phyloP scores from a whole-genome alignment of 2,113 vertebrate genomes.

The Falco punctatus region DNA sequence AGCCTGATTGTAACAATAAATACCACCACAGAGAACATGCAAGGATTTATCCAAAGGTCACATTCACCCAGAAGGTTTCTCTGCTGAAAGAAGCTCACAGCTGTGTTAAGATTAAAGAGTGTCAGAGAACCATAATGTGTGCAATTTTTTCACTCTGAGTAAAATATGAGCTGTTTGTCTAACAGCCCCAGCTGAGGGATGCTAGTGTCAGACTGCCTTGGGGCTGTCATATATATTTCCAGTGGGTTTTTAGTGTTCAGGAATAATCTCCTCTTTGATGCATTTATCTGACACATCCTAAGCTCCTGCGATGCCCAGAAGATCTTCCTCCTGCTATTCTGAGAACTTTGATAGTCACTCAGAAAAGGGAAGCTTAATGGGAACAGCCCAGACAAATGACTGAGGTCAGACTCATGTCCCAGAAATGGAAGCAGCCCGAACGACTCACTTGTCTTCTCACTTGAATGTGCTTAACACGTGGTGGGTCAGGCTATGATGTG shows the following conservation, averaged over 20 bases:
- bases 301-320: not conserved
- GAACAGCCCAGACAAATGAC: not conserved
- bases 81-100: not conserved
- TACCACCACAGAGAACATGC: not conserved
- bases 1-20: conserved; percentile 18
- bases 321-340: not conserved
- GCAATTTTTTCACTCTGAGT: conserved; percentile 33
- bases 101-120: conserved; percentile 48
- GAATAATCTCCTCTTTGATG: conserved; percentile 37
- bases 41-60: conserved; percentile 33
- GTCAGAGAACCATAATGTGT: conserved; percentile 24
- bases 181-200: conserved; percentile 39
- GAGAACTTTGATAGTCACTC: not conserved
- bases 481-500: not conserved
- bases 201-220: conserved; percentile 22
- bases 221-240: conserved; percentile 36
- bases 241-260: not conserved
- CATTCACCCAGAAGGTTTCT: conserved; percentile 1
- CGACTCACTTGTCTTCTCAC: not conserved
- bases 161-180: conserved; percentile 61
- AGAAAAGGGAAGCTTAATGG: not conserved
- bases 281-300: conserved; percentile 28
- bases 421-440: not conserved
- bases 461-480: not conserved
- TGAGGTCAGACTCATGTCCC: not conserved